Percentiles rank a stretch among this genome's conserved stretches.
Evolutionary conservation across 1,140 invertebrate genomes (phyloP).

Genomic region (Heliconius hewitsoni): DNA sequence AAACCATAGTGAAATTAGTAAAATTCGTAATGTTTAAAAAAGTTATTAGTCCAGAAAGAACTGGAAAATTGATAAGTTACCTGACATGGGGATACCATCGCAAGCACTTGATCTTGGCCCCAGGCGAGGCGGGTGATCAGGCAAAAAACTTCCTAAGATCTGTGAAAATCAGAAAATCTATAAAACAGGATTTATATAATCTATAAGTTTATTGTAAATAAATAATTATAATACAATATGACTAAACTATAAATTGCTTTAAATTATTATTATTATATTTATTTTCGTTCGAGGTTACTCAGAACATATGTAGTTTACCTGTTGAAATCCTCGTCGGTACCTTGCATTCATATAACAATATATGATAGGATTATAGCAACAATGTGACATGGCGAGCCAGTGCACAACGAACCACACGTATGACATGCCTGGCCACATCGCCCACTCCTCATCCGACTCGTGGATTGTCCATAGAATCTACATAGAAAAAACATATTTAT

Average conservation of each 20-base stretch:
- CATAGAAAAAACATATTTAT: background rate
- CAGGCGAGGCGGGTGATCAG: background rate
- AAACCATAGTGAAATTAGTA: no score
- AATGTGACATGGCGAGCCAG: constrained; percentile 95
- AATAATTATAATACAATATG: no score
- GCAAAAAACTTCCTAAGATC: constrained; percentile 22
- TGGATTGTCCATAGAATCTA: constrained; percentile 84
- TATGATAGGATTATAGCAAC: constrained; percentile 96
- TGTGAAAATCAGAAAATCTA: constrained; percentile 2
- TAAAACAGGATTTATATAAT: no score
- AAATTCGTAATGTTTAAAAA: background rate
- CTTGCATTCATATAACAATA: constrained; percentile 95
- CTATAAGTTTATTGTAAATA: no score
- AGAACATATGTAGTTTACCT: constrained; percentile 57
- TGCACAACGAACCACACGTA: constrained; percentile 90
- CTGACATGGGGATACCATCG: constrained; percentile 28
- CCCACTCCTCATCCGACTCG: constrained; percentile 80
- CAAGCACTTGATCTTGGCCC: constrained; percentile 18
- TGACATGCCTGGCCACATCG: constrained; percentile 83
- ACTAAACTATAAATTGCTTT: no score
- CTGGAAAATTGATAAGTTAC: background rate
- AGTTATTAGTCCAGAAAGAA: background rate
- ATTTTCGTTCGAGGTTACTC: no score
- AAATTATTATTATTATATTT: background rate
- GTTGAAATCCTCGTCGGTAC: constrained; percentile 86